Conservation (phyloP, 1,140 invertebrate species). For the Drosophila persimilis region DNA sequence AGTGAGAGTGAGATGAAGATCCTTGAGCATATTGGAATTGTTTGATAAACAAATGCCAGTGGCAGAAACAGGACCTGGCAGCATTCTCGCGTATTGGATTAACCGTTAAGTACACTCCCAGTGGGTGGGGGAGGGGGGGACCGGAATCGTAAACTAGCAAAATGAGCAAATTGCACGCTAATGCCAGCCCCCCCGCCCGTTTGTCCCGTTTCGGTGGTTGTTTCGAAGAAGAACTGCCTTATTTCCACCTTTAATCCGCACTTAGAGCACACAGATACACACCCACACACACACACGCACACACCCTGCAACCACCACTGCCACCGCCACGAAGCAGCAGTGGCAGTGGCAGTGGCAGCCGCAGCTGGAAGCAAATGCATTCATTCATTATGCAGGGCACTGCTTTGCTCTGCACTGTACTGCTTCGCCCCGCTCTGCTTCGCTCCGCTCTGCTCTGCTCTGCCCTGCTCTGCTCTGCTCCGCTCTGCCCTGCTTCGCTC, state of each 20-base stretch:
- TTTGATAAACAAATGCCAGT: constrained; percentile 77
- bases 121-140: no score
- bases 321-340: constrained; percentile 1
- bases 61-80: constrained; percentile 3
- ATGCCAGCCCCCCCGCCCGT: constrained; percentile 37
- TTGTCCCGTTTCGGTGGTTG: constrained; percentile 15
- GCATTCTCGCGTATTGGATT: constrained; percentile 37
- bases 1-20: constrained; percentile 49
- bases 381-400: constrained; percentile 65
- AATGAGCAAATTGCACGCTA: constrained; percentile 81
- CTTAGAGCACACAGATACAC: constrained; percentile 48
- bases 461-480: no score
- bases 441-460: no score
- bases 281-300: constrained; percentile 5
- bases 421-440: background rate
- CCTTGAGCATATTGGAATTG: constrained; percentile 79
- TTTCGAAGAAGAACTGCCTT: constrained; percentile 44
- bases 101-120: constrained; percentile 51
- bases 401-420: background rate
- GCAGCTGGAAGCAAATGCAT: constrained; percentile 43
- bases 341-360: constrained; percentile 1
- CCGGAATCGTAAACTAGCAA: constrained; percentile 36
- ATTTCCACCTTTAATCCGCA: constrained; percentile 80
- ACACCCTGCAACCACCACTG: constrained; percentile 27
- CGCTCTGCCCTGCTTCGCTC: no score